Evolutionary conservation across 1,140 invertebrate genomes (phyloP), one percentile per base, ranked within the genome.

Genomic region (Drosophila santomea): DNA sequence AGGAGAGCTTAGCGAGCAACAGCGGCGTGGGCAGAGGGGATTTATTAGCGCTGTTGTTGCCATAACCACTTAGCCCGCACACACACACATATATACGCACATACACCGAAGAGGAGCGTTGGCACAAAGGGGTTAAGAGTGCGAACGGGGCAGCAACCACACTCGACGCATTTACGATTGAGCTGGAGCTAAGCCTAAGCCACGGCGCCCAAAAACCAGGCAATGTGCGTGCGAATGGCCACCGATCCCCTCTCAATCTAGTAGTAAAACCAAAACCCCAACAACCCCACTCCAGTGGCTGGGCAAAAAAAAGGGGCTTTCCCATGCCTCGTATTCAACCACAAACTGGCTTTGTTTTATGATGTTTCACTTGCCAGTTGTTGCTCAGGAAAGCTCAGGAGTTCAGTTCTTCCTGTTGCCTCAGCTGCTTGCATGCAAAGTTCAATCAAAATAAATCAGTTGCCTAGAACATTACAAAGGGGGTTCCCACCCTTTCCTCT

Each of bases 401-500:
- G 15, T 15, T 12, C 25, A 15, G 15, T 15, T 12, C 25, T 41
- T 62, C 52, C 57, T 73, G 35, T 44, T 74, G 75, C 66, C 45
- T 20, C 71, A 54, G 73, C 57, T 58, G 83, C 55, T 86, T 86
- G 82, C 82, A 86, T 86, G 82, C 58, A 88, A 86, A 88, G 82
- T 86, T 86, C 82, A 86, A 86, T 88, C 82, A 86, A 88, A 86
- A 85, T 88, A 88, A 86, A 88, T 80, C 84, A 82, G 82, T 82
- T 88, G 83, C 82, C 71, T 78, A 85, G 84, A 75, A 75, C 72
- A 75, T 75, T 75, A 75, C 73, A 55, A 64, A 56, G 8, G 36
- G 15, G 11, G 38, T 12, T 6, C 15, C 54, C 36, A 2, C 7
- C 7, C 28, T 2, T 8, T 32, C 8, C 28, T 1, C 7, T 7